Evolutionary conservation across 1,140 invertebrate genomes (phyloP), one percentile per base, ranked within the genome.

Genomic region (Dryas iulia): DNA sequence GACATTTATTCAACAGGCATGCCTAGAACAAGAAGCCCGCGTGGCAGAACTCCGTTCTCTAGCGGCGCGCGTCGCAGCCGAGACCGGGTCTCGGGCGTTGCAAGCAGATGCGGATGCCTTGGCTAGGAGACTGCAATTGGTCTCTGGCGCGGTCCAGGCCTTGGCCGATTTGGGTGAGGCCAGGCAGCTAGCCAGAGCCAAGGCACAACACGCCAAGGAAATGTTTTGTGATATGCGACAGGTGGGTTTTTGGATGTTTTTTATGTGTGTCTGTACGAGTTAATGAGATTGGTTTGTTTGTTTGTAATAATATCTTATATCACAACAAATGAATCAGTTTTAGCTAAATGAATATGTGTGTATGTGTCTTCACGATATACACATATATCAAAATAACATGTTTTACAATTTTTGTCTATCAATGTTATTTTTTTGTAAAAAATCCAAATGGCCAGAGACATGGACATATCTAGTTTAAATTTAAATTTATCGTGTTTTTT

Each of bases 51-150:
- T 97, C 18, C 94, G 94, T 12, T 93, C 94, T n/a, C 92, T 97
- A 69, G 96, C 96, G 10, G 93, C 94, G 1, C 94, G 95, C 68
- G 96, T 97, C 31, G 96, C 96, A 0, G 94, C 94, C 3, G 95
- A 96, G 78, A 95, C 96, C 21, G 96, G 96, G 18, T 92, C 96
- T 57, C 92, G 94, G 10, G 93, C 96, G 0, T 89, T 97, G 47
- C 94, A 95, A 33, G 94, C 94, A n/a, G 96, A 97, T 78, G 94
- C 97, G 6, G 95, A 96, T 72, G 94, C 95, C 0, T 88, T 97
- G n/a, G 96, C 95, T 14, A 93, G 94, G 64, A 93, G 95, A n/a
- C 92, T 97, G 33, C 94, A 96, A 76, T 94, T 96, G 81, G 95
- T 96, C 47, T 93, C 95, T 53, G 94, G 96, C 68, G 94, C 95